These are phyloP conservation scores for Panagrolaimus sp. DNA, from an alignment of 1,140 invertebrate species.

Conservation along the genomic window DNA sequence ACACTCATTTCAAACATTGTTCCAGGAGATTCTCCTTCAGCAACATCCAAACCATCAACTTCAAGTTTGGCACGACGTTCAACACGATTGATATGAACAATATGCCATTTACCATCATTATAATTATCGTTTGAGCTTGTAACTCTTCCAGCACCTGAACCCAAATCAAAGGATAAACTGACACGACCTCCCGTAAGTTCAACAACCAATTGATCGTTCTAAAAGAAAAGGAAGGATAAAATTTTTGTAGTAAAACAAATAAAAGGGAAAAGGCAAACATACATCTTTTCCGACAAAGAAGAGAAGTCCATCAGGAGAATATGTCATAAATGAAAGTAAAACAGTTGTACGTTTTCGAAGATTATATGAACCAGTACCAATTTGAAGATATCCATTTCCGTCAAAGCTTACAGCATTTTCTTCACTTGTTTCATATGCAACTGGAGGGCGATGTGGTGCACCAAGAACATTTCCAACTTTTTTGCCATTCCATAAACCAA, in stretches of 20 bases:
- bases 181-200: slow-evolving; percentile 75
- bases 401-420: slow-evolving; percentile 68
- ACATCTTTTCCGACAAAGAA: slow-evolving; percentile 73
- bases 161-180: slow-evolving; percentile 64
- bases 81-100: slow-evolving; percentile 37
- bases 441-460: slow-evolving; percentile 64
- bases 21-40: slow-evolving; percentile 60
- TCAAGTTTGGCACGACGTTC: slow-evolving; percentile 50
- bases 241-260: slow-evolving; percentile 14
- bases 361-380: slow-evolving; percentile 65
- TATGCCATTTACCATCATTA: slow-evolving; percentile 59
- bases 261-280: slow-evolving; percentile 25
- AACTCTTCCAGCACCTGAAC: slow-evolving; percentile 49
- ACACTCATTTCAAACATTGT: slow-evolving; percentile 63
- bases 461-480: slow-evolving; percentile 72
- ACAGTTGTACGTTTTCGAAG: slow-evolving; percentile 66
- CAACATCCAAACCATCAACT: slow-evolving; percentile 44
- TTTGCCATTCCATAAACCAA: slow-evolving; percentile 91
- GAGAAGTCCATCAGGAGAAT: slow-evolving; percentile 76
- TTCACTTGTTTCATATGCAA: slow-evolving; percentile 35
- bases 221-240: slow-evolving; percentile 26
- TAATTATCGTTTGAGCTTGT: slow-evolving; percentile 37
- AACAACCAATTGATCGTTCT: slow-evolving; percentile 73
- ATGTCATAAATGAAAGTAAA: slow-evolving; percentile 77
- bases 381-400: slow-evolving; percentile 74